phyloP scores from a whole-genome alignment of 2,113 vertebrate species.

The Cinclus cinclus region DNA sequence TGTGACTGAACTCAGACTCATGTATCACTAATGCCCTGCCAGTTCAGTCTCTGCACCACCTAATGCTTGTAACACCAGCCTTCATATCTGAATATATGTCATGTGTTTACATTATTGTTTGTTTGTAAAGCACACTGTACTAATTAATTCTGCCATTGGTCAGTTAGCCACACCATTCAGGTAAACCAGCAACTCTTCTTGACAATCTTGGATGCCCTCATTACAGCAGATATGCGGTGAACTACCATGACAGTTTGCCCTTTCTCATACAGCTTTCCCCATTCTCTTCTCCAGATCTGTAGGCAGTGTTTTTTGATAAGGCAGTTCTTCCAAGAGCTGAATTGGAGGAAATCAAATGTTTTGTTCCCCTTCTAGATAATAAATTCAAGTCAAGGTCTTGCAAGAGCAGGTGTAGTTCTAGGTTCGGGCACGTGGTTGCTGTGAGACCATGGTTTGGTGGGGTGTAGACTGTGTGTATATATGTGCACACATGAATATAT shows the following conservation, averaged over 20 bases:
- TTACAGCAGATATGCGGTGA: background rate
- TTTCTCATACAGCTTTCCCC: background rate
- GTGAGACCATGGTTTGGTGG: background rate
- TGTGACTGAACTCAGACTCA: background rate
- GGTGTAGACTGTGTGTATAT: background rate
- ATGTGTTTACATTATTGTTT: background rate
- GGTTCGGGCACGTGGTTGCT: background rate
- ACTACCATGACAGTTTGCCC: background rate
- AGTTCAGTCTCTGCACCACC: background rate
- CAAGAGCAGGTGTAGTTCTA: background rate
- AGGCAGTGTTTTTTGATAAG: background rate
- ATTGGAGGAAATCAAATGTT: background rate
- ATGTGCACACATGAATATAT: accelerated
- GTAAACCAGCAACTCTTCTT: background rate
- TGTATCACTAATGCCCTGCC: background rate
- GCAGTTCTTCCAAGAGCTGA: background rate
- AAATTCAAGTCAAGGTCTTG: background rate
- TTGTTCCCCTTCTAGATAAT: background rate
- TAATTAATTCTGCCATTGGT: background rate
- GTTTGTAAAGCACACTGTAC: background rate
- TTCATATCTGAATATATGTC: background rate
- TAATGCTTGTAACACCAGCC: background rate
- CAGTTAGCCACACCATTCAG: background rate
- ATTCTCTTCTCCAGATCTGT: background rate
- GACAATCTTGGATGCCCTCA: background rate